Conservation (phyloP, 2,797 vertebrate species). For the Emydoidea blandingii region DNA sequence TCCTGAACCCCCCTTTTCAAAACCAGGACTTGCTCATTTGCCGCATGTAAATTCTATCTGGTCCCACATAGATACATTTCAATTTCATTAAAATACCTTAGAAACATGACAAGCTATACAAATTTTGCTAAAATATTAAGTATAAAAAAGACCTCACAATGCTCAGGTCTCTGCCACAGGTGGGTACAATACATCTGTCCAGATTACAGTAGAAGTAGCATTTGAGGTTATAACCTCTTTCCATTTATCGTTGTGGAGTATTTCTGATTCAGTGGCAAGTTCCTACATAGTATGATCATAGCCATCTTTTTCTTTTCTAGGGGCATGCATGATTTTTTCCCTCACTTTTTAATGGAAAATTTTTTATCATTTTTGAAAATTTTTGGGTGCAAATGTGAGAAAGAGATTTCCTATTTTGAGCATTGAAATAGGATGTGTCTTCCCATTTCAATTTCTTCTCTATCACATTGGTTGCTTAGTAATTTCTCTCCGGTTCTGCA, state of each 20-base stretch:
- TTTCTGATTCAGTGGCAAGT: slow-evolving; percentile 53
- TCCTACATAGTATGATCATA: slow-evolving; percentile 8
- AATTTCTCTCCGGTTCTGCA: slow-evolving; percentile 76
- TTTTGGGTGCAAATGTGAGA: background rate
- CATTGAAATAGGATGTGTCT: slow-evolving; percentile 55
- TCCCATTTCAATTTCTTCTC: slow-evolving; percentile 63
- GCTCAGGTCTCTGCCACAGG: slow-evolving; percentile 71
- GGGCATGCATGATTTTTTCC: background rate
- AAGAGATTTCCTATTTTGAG: slow-evolving; percentile 20
- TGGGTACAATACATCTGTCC: slow-evolving; percentile 72
- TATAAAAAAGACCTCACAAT: slow-evolving; percentile 52
- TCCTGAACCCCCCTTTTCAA: slow-evolving; percentile 60
- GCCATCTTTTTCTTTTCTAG: slow-evolving; percentile 29
- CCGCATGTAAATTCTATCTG: slow-evolving; percentile 75
- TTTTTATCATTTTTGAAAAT: slow-evolving; percentile 21
- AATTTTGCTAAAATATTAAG: slow-evolving; percentile 72
- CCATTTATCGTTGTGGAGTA: slow-evolving; percentile 59
- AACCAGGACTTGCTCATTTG: slow-evolving; percentile 70
- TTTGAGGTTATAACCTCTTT: slow-evolving; percentile 58
- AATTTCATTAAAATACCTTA: slow-evolving; percentile 77
- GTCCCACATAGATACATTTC: slow-evolving; percentile 72
- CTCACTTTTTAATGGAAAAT: slow-evolving; percentile 3
- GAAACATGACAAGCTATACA: slow-evolving; percentile 71
- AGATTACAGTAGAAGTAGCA: slow-evolving; percentile 60
- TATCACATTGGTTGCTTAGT: slow-evolving; percentile 70